These are phyloP conservation scores for Dicranocentrus wangi DNA, from an alignment of 2,888 invertebrate species.

Conservation along the genomic window DNA sequence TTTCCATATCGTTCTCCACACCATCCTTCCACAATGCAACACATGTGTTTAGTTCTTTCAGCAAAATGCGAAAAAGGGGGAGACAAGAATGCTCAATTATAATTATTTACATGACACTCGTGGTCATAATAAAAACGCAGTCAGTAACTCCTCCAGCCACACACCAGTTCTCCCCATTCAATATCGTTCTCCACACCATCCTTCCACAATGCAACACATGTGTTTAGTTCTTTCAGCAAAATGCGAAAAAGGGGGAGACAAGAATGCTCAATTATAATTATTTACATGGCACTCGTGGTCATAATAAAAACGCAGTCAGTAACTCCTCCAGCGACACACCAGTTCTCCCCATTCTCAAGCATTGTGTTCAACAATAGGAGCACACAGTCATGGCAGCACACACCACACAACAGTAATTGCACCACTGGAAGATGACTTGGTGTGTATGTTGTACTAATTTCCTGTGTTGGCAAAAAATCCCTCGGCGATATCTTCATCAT, in stretches of 20 bases:
- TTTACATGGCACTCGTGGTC: slow-evolving; percentile 45
- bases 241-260: background rate
- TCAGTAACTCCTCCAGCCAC: too few relatives aligned
- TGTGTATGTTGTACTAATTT: slow-evolving; percentile 1
- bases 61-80: background rate
- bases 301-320: slow-evolving; percentile 6
- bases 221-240: slow-evolving; percentile 1
- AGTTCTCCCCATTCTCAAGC: background rate
- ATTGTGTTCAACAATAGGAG: background rate
- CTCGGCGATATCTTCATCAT: background rate
- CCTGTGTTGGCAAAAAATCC: slow-evolving; percentile 3
- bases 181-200: too few relatives aligned
- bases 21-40: too few relatives aligned
- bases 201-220: background rate
- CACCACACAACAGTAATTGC: background rate
- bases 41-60: slow-evolving; percentile 5
- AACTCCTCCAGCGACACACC: background rate
- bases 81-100: slow-evolving; percentile 4
- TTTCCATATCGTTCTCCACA: background rate
- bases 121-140: slow-evolving; percentile 28
- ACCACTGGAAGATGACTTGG: background rate
- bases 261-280: slow-evolving; percentile 16
- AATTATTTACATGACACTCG: slow-evolving; percentile 43
- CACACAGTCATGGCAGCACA: slow-evolving; percentile 16
- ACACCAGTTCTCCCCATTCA: too few relatives aligned